Percentiles rank a stretch among this genome's conserved stretches.
Conservation (phyloP, 2,888 invertebrate species). For the Mimumesa dahlbomi region DNA sequence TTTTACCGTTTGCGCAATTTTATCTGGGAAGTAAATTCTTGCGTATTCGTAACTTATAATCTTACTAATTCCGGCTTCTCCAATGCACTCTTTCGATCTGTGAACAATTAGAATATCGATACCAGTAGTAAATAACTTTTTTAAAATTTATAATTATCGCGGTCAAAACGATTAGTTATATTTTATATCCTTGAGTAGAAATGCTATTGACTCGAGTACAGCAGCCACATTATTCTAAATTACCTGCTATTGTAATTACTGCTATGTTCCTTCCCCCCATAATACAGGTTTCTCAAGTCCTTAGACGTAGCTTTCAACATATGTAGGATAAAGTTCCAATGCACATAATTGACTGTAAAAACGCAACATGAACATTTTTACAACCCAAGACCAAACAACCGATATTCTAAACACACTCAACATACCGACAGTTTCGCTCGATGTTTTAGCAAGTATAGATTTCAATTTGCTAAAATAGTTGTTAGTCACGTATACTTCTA, state of each 20-base stretch:
- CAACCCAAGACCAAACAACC: not conserved
- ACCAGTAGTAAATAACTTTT: too few species aligned
- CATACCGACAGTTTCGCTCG: conserved; percentile 44
- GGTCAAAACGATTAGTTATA: too few species aligned
- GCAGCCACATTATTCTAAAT: conserved; percentile 2
- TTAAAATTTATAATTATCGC: too few species aligned
- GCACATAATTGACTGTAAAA: conserved; percentile 51
- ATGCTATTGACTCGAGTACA: too few species aligned
- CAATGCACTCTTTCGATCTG: conserved; percentile 4
- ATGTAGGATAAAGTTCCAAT: conserved; percentile 46
- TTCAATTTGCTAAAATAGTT: conserved; percentile 21
- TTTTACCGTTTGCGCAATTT: conserved; percentile 31
- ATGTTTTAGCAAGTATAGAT: conserved; percentile 34
- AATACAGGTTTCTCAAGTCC: conserved; percentile 31
- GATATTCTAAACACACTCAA: too few species aligned
- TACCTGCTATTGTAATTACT: not conserved
- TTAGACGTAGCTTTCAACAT: conserved; percentile 16
- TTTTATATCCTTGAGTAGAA: too few species aligned
- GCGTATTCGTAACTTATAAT: conserved; percentile 48
- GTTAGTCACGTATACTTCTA: not conserved
- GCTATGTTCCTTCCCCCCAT: not conserved
- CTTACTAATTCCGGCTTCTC: not conserved
- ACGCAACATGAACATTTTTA: not conserved
- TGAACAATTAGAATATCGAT: conserved; percentile 16
- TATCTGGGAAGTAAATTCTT: conserved; percentile 40